Evolutionary conservation across 2,888 invertebrate species (phyloP).

Genomic region (Ditula angustiorana): DNA sequence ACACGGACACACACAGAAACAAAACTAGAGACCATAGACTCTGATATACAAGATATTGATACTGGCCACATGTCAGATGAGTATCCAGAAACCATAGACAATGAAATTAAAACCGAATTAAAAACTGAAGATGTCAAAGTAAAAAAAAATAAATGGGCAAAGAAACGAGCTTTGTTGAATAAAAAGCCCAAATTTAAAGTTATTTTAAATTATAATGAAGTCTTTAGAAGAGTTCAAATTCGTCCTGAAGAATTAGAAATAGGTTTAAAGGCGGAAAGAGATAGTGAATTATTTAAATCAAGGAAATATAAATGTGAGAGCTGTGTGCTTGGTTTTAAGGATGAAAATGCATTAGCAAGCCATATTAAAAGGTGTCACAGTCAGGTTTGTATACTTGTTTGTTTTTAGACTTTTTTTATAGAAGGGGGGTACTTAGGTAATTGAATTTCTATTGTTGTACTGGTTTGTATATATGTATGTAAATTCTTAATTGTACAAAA

Average conservation of each 20-base stretch:
- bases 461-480: too few relatives aligned
- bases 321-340: constrained; percentile 46
- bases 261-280: constrained; percentile 42
- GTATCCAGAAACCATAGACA: constrained; percentile 17
- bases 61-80: constrained; percentile 13
- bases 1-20: constrained; percentile 5
- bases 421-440: too few relatives aligned
- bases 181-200: constrained; percentile 58
- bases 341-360: constrained; percentile 37
- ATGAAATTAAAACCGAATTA: constrained; percentile 16
- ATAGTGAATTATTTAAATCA: constrained; percentile 43
- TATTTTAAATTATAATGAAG: constrained; percentile 39
- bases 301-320: constrained; percentile 47
- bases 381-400: constrained; percentile 41
- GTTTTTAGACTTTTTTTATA: too few relatives aligned
- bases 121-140: constrained; percentile 33
- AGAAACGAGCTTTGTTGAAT: constrained; percentile 48
- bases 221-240: constrained; percentile 46
- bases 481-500: too few relatives aligned
- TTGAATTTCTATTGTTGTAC: too few relatives aligned
- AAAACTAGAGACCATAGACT: constrained; percentile 7
- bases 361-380: constrained; percentile 44
- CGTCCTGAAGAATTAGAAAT: constrained; percentile 40
- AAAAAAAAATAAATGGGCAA: constrained; percentile 52
- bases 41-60: background rate